These are phyloP conservation scores for Syritta pipiens DNA, from an alignment of 2,888 invertebrate genomes.

Conservation along the genomic window DNA sequence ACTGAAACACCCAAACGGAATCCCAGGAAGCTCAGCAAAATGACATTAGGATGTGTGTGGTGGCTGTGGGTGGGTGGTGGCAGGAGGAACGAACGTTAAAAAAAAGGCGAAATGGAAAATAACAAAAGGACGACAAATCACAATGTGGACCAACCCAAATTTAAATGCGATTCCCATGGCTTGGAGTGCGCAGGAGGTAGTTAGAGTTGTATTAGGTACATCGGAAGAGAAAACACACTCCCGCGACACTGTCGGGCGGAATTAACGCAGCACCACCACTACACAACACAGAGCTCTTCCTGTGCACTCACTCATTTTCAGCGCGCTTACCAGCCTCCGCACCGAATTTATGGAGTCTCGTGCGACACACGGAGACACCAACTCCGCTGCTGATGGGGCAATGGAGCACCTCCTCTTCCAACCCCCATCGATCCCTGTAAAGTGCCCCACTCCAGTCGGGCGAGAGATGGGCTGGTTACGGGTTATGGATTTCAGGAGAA, in stretches of 20 bases:
- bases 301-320: slow-evolving; percentile 63
- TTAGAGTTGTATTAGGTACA: slow-evolving; percentile 64
- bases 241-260: slow-evolving; percentile 63
- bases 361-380: slow-evolving; percentile 56
- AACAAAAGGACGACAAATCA: slow-evolving; percentile 69
- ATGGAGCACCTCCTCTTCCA: too few species aligned
- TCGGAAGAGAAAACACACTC: slow-evolving; percentile 67
- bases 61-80: too few species aligned
- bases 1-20: too few species aligned
- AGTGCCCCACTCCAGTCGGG: background rate
- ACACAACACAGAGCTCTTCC: slow-evolving; percentile 25
- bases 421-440: background rate
- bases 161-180: slow-evolving; percentile 66
- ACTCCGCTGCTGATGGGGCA: slow-evolving; percentile 3
- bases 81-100: too few species aligned
- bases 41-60: slow-evolving; percentile 46
- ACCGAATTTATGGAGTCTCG: slow-evolving; percentile 59
- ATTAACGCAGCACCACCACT: slow-evolving; percentile 58
- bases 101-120: slow-evolving; percentile 52
- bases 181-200: slow-evolving; percentile 65
- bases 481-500: slow-evolving; percentile 26
- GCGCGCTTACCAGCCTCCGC: too few species aligned
- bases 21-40: slow-evolving; percentile 48
- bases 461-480: background rate
- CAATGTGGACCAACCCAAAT: slow-evolving; percentile 69